phyloP scores from a whole-genome alignment of 2,797 vertebrate species.

The Eospalax fontanierii region DNA sequence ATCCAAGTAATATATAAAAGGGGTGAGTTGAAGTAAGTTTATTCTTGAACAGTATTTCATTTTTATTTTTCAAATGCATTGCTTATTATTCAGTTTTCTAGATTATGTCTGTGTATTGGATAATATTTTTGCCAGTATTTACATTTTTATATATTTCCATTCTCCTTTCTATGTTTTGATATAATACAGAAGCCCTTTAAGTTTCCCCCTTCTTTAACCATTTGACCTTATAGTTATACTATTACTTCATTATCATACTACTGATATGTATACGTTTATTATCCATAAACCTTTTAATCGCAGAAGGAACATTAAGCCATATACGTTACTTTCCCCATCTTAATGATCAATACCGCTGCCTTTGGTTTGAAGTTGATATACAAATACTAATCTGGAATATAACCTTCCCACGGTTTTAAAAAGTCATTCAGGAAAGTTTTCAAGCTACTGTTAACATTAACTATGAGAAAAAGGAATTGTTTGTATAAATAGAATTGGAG shows the following conservation, averaged over 20 bases:
- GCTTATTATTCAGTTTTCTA: background rate
- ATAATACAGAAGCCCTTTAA: too few relatives aligned
- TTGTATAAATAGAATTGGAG: slow-evolving; percentile 14
- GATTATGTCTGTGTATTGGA: background rate
- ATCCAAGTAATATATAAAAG: background rate
- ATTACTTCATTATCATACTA: background rate
- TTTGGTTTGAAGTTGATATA: slow-evolving; percentile 10
- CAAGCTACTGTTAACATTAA: background rate
- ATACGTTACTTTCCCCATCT: background rate
- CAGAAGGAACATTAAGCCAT: background rate
- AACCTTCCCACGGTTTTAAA: background rate
- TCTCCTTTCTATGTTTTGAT: background rate
- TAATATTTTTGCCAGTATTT: background rate
- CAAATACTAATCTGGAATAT: background rate
- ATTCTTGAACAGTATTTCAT: background rate
- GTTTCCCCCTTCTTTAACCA: background rate
- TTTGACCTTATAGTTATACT: background rate
- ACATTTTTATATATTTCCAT: background rate
- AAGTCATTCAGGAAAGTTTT: background rate
- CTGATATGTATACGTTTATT: background rate
- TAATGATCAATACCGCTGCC: background rate
- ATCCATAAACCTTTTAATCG: background rate
- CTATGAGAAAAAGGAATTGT: slow-evolving; percentile 27
- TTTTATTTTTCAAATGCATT: background rate
- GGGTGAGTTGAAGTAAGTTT: background rate